Conservation (phyloP, 92 coral and sea anemone species). For the Epizoanthus stellaris region DNA sequence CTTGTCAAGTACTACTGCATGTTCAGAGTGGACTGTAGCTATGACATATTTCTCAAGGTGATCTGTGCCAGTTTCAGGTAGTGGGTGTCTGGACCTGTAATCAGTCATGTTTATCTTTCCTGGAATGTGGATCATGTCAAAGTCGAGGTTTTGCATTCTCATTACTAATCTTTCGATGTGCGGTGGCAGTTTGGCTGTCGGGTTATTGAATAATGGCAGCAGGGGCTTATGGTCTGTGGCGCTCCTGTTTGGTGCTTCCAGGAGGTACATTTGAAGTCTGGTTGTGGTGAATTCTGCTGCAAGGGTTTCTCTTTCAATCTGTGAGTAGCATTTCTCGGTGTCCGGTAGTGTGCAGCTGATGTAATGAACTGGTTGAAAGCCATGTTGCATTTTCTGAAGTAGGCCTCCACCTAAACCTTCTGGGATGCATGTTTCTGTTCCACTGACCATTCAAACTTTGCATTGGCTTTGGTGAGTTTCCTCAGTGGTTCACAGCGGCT, state of each 20-base stretch:
- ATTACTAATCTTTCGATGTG: conserved; percentile 45
- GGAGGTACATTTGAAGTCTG: too few relatives aligned
- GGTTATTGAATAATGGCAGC: too few relatives aligned
- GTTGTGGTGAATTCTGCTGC: too few relatives aligned
- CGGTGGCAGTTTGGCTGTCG: neutral
- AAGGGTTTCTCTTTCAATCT: too few relatives aligned
- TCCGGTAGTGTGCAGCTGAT: too few relatives aligned
- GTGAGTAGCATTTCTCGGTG: too few relatives aligned
- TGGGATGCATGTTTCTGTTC: conserved; percentile 27
- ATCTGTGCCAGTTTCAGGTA: conserved; percentile 31
- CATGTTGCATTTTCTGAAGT: too few relatives aligned
- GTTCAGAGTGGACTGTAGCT: conserved; percentile 41
- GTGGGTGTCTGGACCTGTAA: conserved; percentile 4
- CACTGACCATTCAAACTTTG: conserved; percentile 36
- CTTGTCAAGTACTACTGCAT: conserved; percentile 50
- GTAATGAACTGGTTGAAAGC: too few relatives aligned
- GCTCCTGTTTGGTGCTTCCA: too few relatives aligned
- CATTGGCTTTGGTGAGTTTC: conserved; percentile 15
- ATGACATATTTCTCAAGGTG: conserved; percentile 41
- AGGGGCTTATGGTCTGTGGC: too few relatives aligned
- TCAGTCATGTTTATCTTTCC: neutral
- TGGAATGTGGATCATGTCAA: conserved; percentile 31
- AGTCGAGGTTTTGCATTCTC: conserved; percentile 49
- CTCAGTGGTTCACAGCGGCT: conserved; percentile 26
- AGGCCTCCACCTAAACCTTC: too few relatives aligned